Base-by-base conservation (phyloP, 2,888 invertebrate genomes). In the Lithosia quadra region DNA sequence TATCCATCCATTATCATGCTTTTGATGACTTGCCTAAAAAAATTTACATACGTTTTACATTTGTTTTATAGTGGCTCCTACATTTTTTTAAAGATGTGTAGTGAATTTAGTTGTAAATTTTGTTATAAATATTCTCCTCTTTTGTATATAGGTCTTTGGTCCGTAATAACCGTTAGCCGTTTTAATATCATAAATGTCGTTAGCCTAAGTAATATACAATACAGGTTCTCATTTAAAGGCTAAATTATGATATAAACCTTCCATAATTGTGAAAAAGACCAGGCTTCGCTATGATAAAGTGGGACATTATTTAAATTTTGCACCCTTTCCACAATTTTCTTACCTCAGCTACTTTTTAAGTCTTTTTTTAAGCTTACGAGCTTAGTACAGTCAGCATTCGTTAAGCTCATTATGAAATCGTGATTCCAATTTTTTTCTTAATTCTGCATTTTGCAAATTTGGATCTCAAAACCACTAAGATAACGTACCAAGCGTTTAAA, bases 281-380 rank as follows among this genome's bases (percentile, higher is more conserved):
- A 49, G 49, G n/a, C 49, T n/a, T 49, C 49, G 49, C 8, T 9
- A n/a, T 49, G n/a, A 49, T 49, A n/a, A 49, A 49, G n/a, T 49
- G 49, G 49, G 49, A 49, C n/a, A 49, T 49, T 49, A 49, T 49
- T n/a, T n/a, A 49, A 49, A 64, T 63, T 63, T 43, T 39, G 39
- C 61, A 34, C 18, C 33, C 18, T 18, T 39, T 49, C 49, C 3
- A 49, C n/a, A 49, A 49, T 49, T 49, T 49, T 49, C 49, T 49
- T 49, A 49, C 49, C 49, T 49, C 49, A 49, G n/a, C 43, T 43
- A n/a, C 49, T 49, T n/a, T 9, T n/a, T 9, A 49, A 49, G 49
- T 49, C 49, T 49, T 49, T 18, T n/a, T 49, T 59, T 55, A 34
- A 43, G 56, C 36, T 10, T 24, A 13, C 8, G 43, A 49, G 49